Percentiles rank a stretch among this genome's conserved stretches.
These are phyloP conservation scores for Mastigias papua DNA, from an alignment of 30 jellyfish, hydroid and myxozoan species.

Conservation along the genomic window DNA sequence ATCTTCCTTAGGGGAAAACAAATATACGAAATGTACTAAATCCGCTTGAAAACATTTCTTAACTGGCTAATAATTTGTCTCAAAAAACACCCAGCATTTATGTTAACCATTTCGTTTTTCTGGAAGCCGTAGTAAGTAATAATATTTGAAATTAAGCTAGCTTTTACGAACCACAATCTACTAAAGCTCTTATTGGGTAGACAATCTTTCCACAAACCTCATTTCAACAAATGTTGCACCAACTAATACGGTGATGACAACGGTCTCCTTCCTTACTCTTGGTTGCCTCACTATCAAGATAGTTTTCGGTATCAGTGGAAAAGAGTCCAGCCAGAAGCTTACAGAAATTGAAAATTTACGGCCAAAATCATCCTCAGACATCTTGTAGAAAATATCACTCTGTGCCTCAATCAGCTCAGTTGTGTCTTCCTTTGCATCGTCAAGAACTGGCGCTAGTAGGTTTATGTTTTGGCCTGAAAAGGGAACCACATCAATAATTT, in stretches of 20 bases:
- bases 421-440: not conserved
- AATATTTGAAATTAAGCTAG: not conserved
- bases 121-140: not conserved
- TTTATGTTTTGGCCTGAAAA: not conserved
- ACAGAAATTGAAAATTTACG: constrained; percentile 30
- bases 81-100: too few relatives aligned
- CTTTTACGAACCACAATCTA: not conserved
- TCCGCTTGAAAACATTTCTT: too few relatives aligned
- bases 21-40: too few relatives aligned
- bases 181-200: not conserved
- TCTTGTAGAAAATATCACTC: not conserved
- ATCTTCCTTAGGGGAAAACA: too few relatives aligned
- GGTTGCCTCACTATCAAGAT: constrained; percentile 13
- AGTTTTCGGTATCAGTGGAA: constrained; percentile 52
- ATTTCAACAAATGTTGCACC: constrained; percentile 43
- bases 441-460: constrained; percentile 18
- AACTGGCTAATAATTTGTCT: too few relatives aligned
- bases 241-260: constrained; percentile 16
- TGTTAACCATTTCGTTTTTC: too few relatives aligned
- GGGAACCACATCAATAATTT: not conserved
- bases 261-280: not conserved
- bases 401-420: not conserved
- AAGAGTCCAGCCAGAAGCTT: constrained; percentile 45
- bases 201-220: not conserved
- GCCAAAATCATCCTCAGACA: constrained; percentile 34